These are phyloP conservation scores for Chauna torquata DNA, from an alignment of 2,113 vertebrate genomes.

Conservation along the genomic window DNA sequence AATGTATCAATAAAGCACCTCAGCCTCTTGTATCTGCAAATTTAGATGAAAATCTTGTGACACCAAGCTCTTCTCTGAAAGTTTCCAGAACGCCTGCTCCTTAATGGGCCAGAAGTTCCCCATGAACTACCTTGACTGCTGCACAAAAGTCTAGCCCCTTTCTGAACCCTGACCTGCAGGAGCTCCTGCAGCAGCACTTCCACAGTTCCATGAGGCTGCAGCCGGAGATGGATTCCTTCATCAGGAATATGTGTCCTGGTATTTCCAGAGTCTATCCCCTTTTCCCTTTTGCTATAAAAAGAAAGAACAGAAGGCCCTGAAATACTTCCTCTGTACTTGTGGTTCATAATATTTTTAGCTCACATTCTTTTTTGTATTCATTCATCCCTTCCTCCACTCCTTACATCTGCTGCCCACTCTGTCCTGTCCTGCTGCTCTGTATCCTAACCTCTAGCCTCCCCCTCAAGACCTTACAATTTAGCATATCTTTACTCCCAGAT, in stretches of 20 bases:
- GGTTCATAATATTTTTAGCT: constrained; percentile 24
- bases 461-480: not conserved
- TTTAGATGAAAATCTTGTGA: not conserved
- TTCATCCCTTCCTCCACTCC: not conserved
- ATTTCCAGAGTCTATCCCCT: not conserved
- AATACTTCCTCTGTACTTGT: not conserved
- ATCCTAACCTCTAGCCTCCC: not conserved
- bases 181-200: not conserved
- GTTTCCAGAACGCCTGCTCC: not conserved
- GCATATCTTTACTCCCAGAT: not conserved
- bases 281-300: constrained; percentile 36
- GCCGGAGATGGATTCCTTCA: not conserved
- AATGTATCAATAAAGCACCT: not conserved
- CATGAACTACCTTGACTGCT: not conserved
- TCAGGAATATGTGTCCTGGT: not conserved
- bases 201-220: not conserved
- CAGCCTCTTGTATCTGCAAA: not conserved
- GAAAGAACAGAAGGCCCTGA: not conserved
- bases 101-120: not conserved
- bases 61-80: not conserved
- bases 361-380: not conserved
- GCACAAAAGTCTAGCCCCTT: not conserved
- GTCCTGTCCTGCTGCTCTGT: not conserved
- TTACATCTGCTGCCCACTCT: not conserved
- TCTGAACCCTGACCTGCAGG: not conserved